Base-by-base conservation (phyloP, 2,797 vertebrate genomes). In the Alectoris magna region DNA sequence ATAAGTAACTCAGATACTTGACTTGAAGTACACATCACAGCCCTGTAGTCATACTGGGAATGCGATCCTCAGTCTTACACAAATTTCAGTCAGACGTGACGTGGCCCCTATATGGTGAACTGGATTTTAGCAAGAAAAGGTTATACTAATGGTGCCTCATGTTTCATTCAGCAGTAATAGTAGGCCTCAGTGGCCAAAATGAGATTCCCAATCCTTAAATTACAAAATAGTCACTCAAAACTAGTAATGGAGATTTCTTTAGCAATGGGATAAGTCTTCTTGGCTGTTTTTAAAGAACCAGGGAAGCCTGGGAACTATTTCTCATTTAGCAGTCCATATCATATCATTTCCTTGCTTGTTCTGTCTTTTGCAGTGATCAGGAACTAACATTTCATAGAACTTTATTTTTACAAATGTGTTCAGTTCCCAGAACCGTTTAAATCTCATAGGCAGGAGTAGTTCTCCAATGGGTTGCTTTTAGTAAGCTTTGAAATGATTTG, bases 1-100 rank as follows among this genome's bases (percentile, higher is more conserved):
- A 73, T 34, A 34, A 59, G 62, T 64, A 60, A 90, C 91, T 93
- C 79, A 62, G 77, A 12, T 72, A 39, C 69, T 76, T 91, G 79
- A 72, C 43, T 15, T 69, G 38, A 82, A 88, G 88, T 77, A 95
- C 83, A 71, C 68, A 83, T 69, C 74, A 29, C 0, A 1, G 77
- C 38, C 85, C 59, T 5, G 6, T 26, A 88, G 63, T 16, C 73
- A 85, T 64, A 34, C 71, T 74, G 89, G 74, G 83, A 92, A 72
- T 14, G 29, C 2, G 0, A 10, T 84, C 31, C 41, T 62, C 90
- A 77, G 62, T 82, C 73, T 76, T 19, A 2, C 5, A 4, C 0
- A 34, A 34, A 9, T 68, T 91, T 75, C 76, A 85, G 49, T 14
- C 82, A 55, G 34, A 43, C 22, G 56, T 44, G 75, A 36, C 60